Evolutionary conservation across 2,888 invertebrate species (phyloP), one percentile per base, ranked within the genome.

Genomic region (Campoplex capitator): DNA sequence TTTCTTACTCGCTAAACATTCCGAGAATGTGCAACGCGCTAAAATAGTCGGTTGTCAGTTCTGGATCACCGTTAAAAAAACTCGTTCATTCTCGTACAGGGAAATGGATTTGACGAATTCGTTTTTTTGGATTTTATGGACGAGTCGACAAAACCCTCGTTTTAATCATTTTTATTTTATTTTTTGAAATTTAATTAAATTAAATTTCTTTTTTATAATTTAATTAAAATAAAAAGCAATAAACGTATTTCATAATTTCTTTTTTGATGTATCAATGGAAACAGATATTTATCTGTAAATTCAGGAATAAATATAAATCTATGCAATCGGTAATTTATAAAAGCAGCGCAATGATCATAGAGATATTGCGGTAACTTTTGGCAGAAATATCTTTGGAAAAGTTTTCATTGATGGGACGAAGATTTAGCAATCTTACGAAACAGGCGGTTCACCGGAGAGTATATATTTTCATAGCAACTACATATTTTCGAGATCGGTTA

Each of bases 361-460:
- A 67, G 6, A 67, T 67, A 67, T 67, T 38, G 3, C 2, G n/a
- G 8, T 13, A 1, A 38, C 18, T 67, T 38, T 58, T 3, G 11
- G 1, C 28, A 28, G 35, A 38, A 38, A 18, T 8, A 18, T 38
- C 6, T 38, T 18, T 28, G 16, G 7, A 48, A 8, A 32, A 2
- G 4, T 18, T 9, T 28, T 32, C 11, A 16, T 18, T 4, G 2
- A 32, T 28, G 23, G 42, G 28, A 18, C 32, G 70, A 23, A 23
- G 23, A 32, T 28, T 28, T 32, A 18, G 18, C 4, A 32, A 71
- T 18, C 18, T 77, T 16, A 38, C 32, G 51, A 51, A 51, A 65
- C 13, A 1, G 16, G 18, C 62, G 68, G 32, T 13, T 85, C 75
- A 83, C 35, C 76, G 86, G 83, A 48, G 38, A 54, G 71, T 83